These are phyloP conservation scores for Aphelenchoides besseyi DNA, from an alignment of 1,140 invertebrate genomes.

Conservation along the genomic window DNA sequence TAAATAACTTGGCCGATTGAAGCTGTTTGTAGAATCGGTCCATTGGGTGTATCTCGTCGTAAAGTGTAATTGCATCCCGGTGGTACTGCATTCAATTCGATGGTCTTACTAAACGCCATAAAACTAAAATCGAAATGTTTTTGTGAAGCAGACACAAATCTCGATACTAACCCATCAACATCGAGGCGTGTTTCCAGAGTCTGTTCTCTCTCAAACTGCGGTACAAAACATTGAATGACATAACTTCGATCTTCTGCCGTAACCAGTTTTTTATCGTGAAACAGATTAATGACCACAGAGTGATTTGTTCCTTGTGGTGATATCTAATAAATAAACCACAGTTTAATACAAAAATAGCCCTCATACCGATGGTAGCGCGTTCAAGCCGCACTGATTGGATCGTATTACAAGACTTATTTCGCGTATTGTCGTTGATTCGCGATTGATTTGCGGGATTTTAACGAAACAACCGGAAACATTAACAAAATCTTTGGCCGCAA, in stretches of 20 bases:
- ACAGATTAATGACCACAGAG: slow-evolving; percentile 35
- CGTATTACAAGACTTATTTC: slow-evolving; percentile 23
- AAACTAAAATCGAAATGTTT: slow-evolving; percentile 24
- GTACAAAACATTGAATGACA: slow-evolving; percentile 41
- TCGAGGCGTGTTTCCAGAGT: slow-evolving; percentile 22
- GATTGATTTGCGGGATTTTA: slow-evolving; percentile 22
- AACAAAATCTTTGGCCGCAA: slow-evolving; percentile 43
- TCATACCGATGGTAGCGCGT: slow-evolving; percentile 36
- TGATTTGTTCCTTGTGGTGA: slow-evolving; percentile 28
- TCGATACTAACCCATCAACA: slow-evolving; percentile 12
- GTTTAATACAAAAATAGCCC: slow-evolving; percentile 18
- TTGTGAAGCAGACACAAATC: not conserved
- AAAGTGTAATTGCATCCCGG: slow-evolving; percentile 45
- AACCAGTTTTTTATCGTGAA: slow-evolving; percentile 31
- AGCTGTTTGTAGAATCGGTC: slow-evolving; percentile 40
- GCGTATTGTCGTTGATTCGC: slow-evolving; percentile 16
- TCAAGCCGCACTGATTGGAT: slow-evolving; percentile 27
- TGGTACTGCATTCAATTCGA: slow-evolving; percentile 31
- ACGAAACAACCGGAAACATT: slow-evolving; percentile 31
- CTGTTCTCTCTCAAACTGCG: not conserved
- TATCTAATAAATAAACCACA: slow-evolving; percentile 22
- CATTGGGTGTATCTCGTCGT: slow-evolving; percentile 45
- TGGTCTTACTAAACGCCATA: slow-evolving; percentile 42
- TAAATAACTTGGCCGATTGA: slow-evolving; percentile 43
- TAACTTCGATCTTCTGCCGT: slow-evolving; percentile 33